phyloP scores from a whole-genome alignment of 2,888 invertebrate genomes.

The Xestia sexstrigata region DNA sequence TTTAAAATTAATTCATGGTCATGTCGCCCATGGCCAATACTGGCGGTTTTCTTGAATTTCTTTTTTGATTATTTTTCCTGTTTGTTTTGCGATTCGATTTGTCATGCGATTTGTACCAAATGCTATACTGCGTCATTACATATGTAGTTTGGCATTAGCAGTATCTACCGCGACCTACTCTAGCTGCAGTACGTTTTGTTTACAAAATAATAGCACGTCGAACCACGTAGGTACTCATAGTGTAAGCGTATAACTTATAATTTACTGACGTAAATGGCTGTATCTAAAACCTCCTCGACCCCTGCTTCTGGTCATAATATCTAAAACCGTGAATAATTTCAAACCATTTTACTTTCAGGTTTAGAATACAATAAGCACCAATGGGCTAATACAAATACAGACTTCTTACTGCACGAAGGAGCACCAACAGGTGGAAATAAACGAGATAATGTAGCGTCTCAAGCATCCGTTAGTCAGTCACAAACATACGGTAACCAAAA shows the following conservation, averaged over 20 bases:
- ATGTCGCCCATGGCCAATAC: background rate
- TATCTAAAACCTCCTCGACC: background rate
- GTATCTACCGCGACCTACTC: background rate
- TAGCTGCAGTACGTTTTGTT: constrained; percentile 2
- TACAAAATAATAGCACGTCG: constrained; percentile 2
- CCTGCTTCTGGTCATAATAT: background rate
- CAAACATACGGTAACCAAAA: constrained; percentile 51
- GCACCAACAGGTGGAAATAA: constrained; percentile 71
- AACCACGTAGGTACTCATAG: background rate
- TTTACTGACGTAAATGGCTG: background rate
- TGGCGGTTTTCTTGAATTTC: background rate
- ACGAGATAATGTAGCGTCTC: constrained; percentile 71
- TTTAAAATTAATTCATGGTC: background rate
- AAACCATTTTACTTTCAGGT: constrained; percentile 75
- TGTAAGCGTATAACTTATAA: background rate
- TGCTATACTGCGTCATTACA: background rate
- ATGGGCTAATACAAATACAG: constrained; percentile 78
- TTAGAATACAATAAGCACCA: constrained; percentile 74
- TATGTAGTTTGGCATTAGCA: background rate
- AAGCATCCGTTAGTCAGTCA: constrained; percentile 50
- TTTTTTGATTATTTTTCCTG: constrained; percentile 1
- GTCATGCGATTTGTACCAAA: background rate
- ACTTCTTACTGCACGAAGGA: constrained; percentile 85
- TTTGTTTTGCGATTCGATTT: constrained; percentile 19
- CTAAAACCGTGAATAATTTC: background rate